Conservation (phyloP, 2,888 invertebrate species). For the Andrena trimmerana region DNA sequence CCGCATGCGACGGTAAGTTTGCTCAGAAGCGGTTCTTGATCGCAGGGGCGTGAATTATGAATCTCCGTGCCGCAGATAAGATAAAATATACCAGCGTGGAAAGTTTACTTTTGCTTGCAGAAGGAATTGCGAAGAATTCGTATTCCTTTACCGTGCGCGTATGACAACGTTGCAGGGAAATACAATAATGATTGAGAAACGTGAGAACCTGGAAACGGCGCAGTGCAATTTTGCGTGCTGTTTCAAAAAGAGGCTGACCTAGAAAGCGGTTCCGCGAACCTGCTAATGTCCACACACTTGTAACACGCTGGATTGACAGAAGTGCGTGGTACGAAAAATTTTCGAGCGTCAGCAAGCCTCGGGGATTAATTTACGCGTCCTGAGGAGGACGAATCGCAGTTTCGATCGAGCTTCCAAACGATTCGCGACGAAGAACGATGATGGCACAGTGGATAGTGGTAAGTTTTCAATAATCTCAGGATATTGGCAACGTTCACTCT, state of each 20-base stretch:
- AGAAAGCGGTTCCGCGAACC: slow-evolving; percentile 11
- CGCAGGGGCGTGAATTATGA: slow-evolving; percentile 11
- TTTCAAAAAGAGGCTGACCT: slow-evolving; percentile 19
- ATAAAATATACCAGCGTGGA: not conserved
- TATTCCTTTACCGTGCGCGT: not conserved
- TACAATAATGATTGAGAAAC: not conserved
- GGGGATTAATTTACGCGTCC: slow-evolving; percentile 39
- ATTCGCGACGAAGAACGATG: slow-evolving; percentile 5
- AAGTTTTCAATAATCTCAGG: slow-evolving; percentile 24
- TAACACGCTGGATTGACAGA: slow-evolving; percentile 33
- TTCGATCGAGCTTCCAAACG: slow-evolving; percentile 15
- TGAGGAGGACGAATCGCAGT: slow-evolving; percentile 35
- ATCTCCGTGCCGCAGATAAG: slow-evolving; percentile 11
- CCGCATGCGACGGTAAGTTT: slow-evolving; percentile 41
- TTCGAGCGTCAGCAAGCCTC: slow-evolving; percentile 49
- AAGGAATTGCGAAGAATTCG: not conserved
- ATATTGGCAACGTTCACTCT: not conserved
- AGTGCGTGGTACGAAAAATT: slow-evolving; percentile 34
- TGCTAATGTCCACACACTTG: not conserved
- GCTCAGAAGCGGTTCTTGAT: slow-evolving; percentile 15
- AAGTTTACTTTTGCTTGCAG: not conserved
- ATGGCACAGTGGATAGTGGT: slow-evolving; percentile 47
- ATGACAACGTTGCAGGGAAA: not conserved
- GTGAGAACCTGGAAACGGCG: not conserved
- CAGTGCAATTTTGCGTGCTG: not conserved